Conservation (phyloP, 2,113 vertebrate genomes). For the Alligator sinensis region DNA sequence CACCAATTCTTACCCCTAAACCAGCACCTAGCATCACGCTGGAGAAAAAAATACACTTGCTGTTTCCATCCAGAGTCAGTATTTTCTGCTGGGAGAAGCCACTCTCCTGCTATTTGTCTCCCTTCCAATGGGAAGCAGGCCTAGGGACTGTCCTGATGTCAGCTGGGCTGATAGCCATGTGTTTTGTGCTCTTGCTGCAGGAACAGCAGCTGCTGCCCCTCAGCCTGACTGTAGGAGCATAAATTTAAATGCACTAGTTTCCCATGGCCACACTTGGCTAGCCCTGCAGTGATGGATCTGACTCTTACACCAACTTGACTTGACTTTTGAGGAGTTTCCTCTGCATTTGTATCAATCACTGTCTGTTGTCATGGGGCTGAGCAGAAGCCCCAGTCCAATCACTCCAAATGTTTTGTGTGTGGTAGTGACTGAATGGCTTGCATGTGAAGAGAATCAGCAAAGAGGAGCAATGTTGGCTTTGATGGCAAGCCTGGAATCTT, state of each 20-base stretch:
- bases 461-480: background rate
- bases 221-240: slow-evolving; percentile 43
- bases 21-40: background rate
- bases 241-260: slow-evolving; percentile 66
- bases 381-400: background rate
- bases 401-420: slow-evolving; percentile 47
- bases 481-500: background rate
- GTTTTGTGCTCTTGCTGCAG: background rate
- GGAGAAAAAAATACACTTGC: slow-evolving; percentile 16
- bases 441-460: background rate
- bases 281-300: slow-evolving; percentile 13
- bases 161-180: slow-evolving; percentile 35
- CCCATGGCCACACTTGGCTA: slow-evolving; percentile 54
- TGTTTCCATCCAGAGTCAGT: slow-evolving; percentile 35
- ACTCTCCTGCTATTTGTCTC: slow-evolving; percentile 26
- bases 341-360: slow-evolving; percentile 16
- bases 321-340: slow-evolving; percentile 40
- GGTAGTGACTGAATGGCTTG: slow-evolving; percentile 16
- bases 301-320: slow-evolving; percentile 43
- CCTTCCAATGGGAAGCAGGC: background rate
- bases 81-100: slow-evolving; percentile 44
- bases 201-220: slow-evolving; percentile 54
- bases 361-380: slow-evolving; percentile 7
- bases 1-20: background rate
- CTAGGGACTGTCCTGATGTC: slow-evolving; percentile 13